Conservation (phyloP, 2,797 vertebrate genomes). For the Hylomyscus alleni region DNA sequence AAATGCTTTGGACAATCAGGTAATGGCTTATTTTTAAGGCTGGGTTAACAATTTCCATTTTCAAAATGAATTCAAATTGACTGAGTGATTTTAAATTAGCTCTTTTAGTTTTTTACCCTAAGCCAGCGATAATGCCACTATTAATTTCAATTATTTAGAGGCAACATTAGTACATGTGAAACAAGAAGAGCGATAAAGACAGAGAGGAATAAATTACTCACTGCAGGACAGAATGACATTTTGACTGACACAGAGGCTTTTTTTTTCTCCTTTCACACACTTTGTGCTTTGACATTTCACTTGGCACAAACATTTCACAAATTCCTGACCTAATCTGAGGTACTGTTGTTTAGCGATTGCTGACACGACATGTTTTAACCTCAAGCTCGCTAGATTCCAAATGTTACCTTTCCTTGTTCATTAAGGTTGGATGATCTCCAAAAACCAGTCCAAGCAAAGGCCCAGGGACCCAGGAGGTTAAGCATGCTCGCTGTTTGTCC, state of each 20-base stretch:
- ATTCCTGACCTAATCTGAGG: constrained; percentile 85
- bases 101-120: constrained; percentile 75
- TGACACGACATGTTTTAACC: constrained; percentile 82
- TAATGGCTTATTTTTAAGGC: constrained; percentile 73
- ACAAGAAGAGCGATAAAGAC: constrained; percentile 65
- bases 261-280: constrained; percentile 68
- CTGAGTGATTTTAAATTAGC: constrained; percentile 76
- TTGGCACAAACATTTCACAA: constrained; percentile 83
- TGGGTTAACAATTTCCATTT: constrained; percentile 73
- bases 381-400: constrained; percentile 75
- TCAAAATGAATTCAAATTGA: constrained; percentile 73
- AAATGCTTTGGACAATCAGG: constrained; percentile 56
- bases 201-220: constrained; percentile 80
- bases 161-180: constrained; percentile 68
- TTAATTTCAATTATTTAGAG: constrained; percentile 81
- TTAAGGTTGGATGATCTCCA: constrained; percentile 73
- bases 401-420: constrained; percentile 78
- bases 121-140: constrained; percentile 73
- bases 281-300: constrained; percentile 85
- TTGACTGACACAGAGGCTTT: constrained; percentile 80
- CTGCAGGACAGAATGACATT: constrained; percentile 81
- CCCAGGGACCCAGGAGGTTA: constrained; percentile 4
- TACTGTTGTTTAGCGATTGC: constrained; percentile 79
- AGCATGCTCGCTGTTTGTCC: constrained; percentile 65
- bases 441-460: constrained; percentile 64